Evolutionary conservation across 2,797 vertebrate genomes (phyloP).

Genomic region (Philypnodon macrostomus): DNA sequence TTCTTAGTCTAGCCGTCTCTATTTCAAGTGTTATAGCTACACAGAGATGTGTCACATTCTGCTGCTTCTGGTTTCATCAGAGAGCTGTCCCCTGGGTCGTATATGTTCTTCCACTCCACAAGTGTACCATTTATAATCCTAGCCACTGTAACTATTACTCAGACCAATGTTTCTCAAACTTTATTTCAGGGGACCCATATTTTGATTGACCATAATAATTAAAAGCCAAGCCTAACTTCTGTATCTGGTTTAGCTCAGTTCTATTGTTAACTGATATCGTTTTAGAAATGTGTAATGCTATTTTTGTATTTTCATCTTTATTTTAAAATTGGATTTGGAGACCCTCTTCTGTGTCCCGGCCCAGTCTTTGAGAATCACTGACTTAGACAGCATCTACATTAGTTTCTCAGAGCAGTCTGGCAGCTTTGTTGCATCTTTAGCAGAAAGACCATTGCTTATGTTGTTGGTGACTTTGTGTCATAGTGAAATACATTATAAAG

Average conservation of each 20-base stretch:
- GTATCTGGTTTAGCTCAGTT: too few relatives aligned
- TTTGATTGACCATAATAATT: too few relatives aligned
- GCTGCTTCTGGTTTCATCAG: constrained; percentile 8
- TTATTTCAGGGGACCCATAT: too few relatives aligned
- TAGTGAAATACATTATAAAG: constrained; percentile 32
- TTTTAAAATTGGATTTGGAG: too few relatives aligned
- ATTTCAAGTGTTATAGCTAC: constrained; percentile 3
- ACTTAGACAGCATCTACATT: constrained; percentile 15
- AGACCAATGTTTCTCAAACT: background rate
- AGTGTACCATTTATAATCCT: constrained; percentile 13
- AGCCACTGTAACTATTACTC: constrained; percentile 14
- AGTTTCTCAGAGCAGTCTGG: constrained; percentile 20
- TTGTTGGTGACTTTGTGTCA: constrained; percentile 26
- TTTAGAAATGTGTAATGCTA: too few relatives aligned
- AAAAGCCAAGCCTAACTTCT: too few relatives aligned
- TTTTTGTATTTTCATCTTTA: too few relatives aligned
- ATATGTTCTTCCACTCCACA: constrained; percentile 1
- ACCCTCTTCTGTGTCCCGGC: too few relatives aligned
- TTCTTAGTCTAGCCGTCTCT: constrained; percentile 2
- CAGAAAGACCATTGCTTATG: background rate
- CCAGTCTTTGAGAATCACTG: too few relatives aligned
- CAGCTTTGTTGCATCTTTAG: background rate
- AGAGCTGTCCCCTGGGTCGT: background rate
- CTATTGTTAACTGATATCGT: too few relatives aligned
- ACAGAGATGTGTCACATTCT: constrained; percentile 11